Percentiles rank a stretch among this genome's conserved stretches.
Evolutionary conservation across 2,888 invertebrate species (phyloP).

Genomic region (Neria commutata): DNA sequence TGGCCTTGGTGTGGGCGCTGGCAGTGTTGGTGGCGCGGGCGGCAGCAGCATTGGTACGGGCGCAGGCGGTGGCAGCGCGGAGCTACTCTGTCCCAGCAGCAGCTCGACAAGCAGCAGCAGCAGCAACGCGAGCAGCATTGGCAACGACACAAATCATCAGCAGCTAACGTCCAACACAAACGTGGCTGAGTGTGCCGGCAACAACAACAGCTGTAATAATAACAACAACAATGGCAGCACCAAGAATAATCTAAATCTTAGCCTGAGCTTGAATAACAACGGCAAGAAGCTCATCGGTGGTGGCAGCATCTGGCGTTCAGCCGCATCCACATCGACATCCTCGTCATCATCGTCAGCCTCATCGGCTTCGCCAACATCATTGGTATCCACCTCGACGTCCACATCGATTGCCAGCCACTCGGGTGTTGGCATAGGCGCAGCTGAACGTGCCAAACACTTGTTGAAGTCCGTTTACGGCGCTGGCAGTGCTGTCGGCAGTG

Average conservation of each 20-base stretch:
- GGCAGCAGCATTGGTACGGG: slow-evolving; percentile 40
- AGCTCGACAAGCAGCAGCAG: slow-evolving; percentile 40
- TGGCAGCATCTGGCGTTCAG: slow-evolving; percentile 53
- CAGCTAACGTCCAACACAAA: too few species aligned
- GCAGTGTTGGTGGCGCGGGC: slow-evolving; percentile 40
- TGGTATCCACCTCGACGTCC: slow-evolving; percentile 41
- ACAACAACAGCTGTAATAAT: slow-evolving; percentile 33
- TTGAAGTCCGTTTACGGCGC: slow-evolving; percentile 16
- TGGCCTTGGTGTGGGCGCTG: slow-evolving; percentile 30
- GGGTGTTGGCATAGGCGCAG: slow-evolving; percentile 26
- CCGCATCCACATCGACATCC: slow-evolving; percentile 45
- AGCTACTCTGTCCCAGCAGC: slow-evolving; percentile 24
- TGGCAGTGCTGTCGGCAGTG: slow-evolving; percentile 3
- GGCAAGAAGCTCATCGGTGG: slow-evolving; percentile 23
- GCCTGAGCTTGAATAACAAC: slow-evolving; percentile 45
- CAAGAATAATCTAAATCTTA: slow-evolving; percentile 39
- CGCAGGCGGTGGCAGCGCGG: slow-evolving; percentile 35
- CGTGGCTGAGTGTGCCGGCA: slow-evolving; percentile 24
- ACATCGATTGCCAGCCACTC: slow-evolving; percentile 34
- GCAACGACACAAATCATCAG: neutral
- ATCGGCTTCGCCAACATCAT: slow-evolving; percentile 31
- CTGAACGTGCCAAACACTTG: slow-evolving; percentile 21
- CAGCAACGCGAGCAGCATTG: slow-evolving; percentile 33
- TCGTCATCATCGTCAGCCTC: slow-evolving; percentile 30
- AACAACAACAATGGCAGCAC: slow-evolving; percentile 38